Evolutionary conservation across 2,888 invertebrate species (phyloP), one percentile per base, ranked within the genome.

Genomic region (Nomada goodeniana): DNA sequence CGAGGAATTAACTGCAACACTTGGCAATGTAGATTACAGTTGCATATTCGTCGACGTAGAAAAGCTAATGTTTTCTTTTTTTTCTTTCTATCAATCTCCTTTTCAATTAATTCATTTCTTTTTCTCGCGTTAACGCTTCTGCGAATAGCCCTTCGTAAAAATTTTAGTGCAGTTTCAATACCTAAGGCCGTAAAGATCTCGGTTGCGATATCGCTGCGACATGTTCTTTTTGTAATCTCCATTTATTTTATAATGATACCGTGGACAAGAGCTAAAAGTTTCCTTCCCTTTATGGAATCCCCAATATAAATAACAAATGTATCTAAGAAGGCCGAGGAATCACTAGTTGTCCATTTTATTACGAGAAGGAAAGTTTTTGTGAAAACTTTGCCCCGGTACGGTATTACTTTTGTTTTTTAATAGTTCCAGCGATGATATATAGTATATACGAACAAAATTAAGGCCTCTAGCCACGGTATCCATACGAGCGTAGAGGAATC

Each of bases 391-490:
- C 70, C 42, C 60, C 50, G 50, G 70, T 57, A 78, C 71, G 67
- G 57, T 53, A 11, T 55, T 44, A 55, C 9, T 26, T n/a, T 36
- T 59, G 11, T 11, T 26, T 15, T 23, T 71, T 44, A 55, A 44
- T 72, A 80, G 23, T 80, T 68, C 79, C 67, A 80, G 80, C 80
- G 67, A 78, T 72, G 80, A 64, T 73, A 80, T 65, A 60, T 76
- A 76, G 47, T 55, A 59, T 73, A 7, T 77, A 67, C 26, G 44
- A 78, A 72, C 55, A 44, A 78, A 80, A 78, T 80, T 63, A 80
- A 73, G 69, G 76, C 72, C 68, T 78, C 85, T 76, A 86, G 86
- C 86, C 89, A 89, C 89, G 89, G 88, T 88, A 89, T 82, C 78
- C 83, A 71, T 80, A 79, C 84, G 81, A 85, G 79, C 69, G 64